These are phyloP conservation scores for Cephonodes hylas DNA, from an alignment of 2,888 invertebrate species.

Conservation along the genomic window DNA sequence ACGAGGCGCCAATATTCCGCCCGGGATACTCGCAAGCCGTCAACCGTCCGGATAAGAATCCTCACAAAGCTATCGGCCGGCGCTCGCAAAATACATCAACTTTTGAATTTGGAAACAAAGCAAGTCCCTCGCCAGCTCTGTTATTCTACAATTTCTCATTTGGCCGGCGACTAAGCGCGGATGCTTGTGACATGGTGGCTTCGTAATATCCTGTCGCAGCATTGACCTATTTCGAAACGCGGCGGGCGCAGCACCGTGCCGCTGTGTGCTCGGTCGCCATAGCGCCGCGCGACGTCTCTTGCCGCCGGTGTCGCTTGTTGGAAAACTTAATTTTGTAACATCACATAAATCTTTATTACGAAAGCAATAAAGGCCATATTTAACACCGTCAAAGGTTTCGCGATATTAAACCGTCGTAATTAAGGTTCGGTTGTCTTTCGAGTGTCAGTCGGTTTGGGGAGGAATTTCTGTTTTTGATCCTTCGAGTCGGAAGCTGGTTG, in stretches of 20 bases:
- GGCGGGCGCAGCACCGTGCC: slow-evolving; percentile 39
- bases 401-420: slow-evolving; percentile 67
- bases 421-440: slow-evolving; percentile 54
- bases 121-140: slow-evolving; percentile 25
- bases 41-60: background rate
- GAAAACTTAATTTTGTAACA: slow-evolving; percentile 40
- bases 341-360: slow-evolving; percentile 68
- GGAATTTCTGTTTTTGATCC: slow-evolving; percentile 9
- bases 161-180: slow-evolving; percentile 59
- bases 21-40: background rate
- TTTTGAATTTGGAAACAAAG: slow-evolving; percentile 32
- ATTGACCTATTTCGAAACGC: slow-evolving; percentile 57
- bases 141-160: slow-evolving; percentile 71
- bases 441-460: background rate
- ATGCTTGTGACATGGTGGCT: slow-evolving; percentile 68
- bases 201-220: slow-evolving; percentile 75
- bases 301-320: slow-evolving; percentile 30
- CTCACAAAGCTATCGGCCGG: background rate
- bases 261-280: slow-evolving; percentile 20
- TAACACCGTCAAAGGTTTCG: slow-evolving; percentile 63
- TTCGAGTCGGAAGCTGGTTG: background rate
- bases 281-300: background rate
- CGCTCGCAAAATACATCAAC: slow-evolving; percentile 14
- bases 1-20: background rate
- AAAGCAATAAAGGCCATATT: slow-evolving; percentile 74